Conservation (phyloP, 2,797 vertebrate species). For the Thripadectes ignobilis region DNA sequence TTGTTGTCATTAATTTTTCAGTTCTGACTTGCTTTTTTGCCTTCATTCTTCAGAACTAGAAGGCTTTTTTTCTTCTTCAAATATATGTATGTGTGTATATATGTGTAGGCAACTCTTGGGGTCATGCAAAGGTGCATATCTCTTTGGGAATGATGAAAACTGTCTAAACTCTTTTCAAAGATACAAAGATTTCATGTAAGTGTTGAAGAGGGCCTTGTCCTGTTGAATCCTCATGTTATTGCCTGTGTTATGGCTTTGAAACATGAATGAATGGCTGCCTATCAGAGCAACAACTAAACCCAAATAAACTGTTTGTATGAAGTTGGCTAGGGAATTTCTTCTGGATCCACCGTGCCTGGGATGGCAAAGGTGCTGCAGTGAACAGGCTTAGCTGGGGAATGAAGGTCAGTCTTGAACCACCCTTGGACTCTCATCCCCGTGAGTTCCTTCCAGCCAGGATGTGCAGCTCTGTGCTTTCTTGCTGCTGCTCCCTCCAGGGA, state of each 20-base stretch:
- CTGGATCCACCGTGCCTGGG: background rate
- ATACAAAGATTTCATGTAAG: background rate
- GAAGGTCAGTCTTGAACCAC: background rate
- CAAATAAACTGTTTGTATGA: background rate
- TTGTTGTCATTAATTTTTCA: background rate
- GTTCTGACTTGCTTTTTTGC: background rate
- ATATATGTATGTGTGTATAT: background rate
- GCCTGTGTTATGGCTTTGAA: background rate
- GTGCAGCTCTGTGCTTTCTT: background rate
- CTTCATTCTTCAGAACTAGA: background rate
- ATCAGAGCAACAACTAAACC: background rate
- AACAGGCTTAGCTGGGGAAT: background rate
- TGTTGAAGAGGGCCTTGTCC: background rate
- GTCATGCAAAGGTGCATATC: background rate
- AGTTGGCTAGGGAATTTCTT: background rate
- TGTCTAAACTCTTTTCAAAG: background rate
- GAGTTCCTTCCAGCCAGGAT: background rate
- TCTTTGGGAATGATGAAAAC: background rate
- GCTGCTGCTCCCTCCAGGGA: background rate
- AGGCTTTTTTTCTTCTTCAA: background rate
- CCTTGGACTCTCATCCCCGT: background rate
- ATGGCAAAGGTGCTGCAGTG: background rate
- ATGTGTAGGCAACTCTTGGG: fast-evolving
- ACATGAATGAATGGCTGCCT: background rate
- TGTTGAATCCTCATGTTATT: background rate